These are phyloP conservation scores for Epicauta chinensis DNA, from an alignment of 1,140 invertebrate species.

Conservation along the genomic window DNA sequence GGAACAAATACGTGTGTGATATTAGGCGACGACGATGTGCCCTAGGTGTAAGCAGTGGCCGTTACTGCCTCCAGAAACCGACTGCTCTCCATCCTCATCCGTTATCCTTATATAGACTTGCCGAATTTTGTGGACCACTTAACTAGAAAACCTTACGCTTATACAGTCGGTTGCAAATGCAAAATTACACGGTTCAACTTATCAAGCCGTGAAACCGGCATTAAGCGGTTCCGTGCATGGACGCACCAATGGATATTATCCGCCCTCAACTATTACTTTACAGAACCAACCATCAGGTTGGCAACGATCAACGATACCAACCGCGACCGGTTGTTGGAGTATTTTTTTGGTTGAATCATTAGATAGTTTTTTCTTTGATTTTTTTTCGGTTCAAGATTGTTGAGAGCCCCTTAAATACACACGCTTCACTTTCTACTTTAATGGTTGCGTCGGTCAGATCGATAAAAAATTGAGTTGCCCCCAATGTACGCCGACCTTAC, in stretches of 20 bases:
- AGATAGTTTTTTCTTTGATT: too few relatives aligned
- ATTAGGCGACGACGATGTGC: slow-evolving; percentile 3
- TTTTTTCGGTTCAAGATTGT: too few relatives aligned
- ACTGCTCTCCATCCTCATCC: slow-evolving; percentile 8
- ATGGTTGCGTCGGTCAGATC: slow-evolving; percentile 18
- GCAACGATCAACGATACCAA: not conserved
- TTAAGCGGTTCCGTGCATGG: slow-evolving; percentile 40
- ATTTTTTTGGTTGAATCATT: too few relatives aligned
- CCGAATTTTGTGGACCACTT: slow-evolving; percentile 42
- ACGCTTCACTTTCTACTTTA: slow-evolving; percentile 22
- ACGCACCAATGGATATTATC: slow-evolving; percentile 27
- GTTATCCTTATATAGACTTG: slow-evolving; percentile 39
- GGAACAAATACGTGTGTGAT: too few relatives aligned
- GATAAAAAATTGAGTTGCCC: slow-evolving; percentile 11
- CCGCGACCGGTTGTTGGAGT: too few relatives aligned
- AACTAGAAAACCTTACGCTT: slow-evolving; percentile 41
- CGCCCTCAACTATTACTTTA: not conserved
- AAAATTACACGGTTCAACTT: slow-evolving; percentile 42
- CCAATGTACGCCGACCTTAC: too few relatives aligned
- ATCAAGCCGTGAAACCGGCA: slow-evolving; percentile 41
- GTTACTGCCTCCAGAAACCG: slow-evolving; percentile 4
- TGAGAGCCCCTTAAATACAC: slow-evolving; percentile 21
- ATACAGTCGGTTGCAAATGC: slow-evolving; percentile 36
- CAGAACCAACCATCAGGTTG: not conserved
- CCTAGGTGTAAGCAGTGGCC: not conserved